Conservation (phyloP, 2,888 invertebrate species). For the Rhagonycha lutea region DNA sequence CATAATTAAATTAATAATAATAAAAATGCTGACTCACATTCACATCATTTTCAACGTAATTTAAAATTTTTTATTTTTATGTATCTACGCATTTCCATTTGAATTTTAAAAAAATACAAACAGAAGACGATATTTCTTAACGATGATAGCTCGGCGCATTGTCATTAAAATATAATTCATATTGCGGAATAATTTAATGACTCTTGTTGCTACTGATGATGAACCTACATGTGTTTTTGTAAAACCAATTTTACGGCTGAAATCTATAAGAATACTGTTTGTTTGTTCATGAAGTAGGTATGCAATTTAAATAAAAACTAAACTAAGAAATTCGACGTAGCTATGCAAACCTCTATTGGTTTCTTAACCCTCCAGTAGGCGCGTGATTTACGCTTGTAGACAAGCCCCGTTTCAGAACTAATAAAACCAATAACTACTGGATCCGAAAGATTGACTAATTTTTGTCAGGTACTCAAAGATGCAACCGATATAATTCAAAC, state of each 20-base stretch:
- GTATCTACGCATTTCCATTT: not conserved
- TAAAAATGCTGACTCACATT: not conserved
- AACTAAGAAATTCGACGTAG: not conserved
- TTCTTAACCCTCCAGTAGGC: too few relatives aligned
- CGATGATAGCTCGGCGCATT: constrained; percentile 37
- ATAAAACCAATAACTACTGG: too few relatives aligned
- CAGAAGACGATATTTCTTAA: constrained; percentile 22
- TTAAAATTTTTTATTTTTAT: not conserved
- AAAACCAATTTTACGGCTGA: not conserved
- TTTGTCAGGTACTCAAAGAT: too few relatives aligned
- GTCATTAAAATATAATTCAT: constrained; percentile 48
- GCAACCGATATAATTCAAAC: too few relatives aligned
- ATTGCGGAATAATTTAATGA: constrained; percentile 51
- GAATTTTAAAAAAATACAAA: constrained; percentile 34
- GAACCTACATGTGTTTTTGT: constrained; percentile 8
- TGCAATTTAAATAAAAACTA: not conserved
- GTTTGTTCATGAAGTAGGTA: not conserved
- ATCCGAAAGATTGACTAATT: too few relatives aligned
- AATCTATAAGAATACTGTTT: not conserved
- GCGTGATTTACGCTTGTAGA: too few relatives aligned
- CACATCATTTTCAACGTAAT: not conserved
- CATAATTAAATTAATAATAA: not conserved
- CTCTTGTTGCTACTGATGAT: constrained; percentile 25
- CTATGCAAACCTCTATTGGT: too few relatives aligned
- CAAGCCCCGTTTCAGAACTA: too few relatives aligned